phyloP scores from a whole-genome alignment of 2,113 vertebrate species.

The Ardeotis arabs region DNA sequence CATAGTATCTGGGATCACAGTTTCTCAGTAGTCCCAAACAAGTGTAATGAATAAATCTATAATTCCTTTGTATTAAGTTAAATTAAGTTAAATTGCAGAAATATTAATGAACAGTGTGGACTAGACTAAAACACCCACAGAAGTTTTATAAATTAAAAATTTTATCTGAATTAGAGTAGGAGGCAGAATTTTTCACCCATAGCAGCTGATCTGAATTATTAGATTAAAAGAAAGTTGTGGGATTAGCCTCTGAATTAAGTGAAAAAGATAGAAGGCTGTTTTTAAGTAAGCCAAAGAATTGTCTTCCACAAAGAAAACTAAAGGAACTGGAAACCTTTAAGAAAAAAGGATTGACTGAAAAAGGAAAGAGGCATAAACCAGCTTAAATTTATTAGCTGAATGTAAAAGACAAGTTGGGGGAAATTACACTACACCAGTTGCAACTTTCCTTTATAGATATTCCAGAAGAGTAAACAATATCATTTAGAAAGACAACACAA shows the following conservation, averaged over 20 bases:
- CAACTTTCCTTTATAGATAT: neutral
- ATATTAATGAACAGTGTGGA: neutral
- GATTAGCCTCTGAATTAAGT: neutral
- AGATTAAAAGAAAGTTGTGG: neutral
- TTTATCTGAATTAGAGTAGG: constrained; percentile 14
- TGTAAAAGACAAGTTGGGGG: neutral
- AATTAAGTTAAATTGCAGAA: constrained; percentile 9
- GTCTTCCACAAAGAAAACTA: neutral
- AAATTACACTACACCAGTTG: too few relatives aligned
- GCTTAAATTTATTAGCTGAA: neutral
- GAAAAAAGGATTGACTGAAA: neutral
- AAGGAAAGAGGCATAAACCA: neutral
- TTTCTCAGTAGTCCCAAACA: neutral
- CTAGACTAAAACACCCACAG: constrained; percentile 16
- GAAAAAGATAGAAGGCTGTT: neutral
- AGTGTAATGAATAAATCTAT: neutral
- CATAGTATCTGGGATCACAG: neutral
- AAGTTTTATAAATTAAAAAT: constrained; percentile 28
- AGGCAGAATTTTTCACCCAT: neutral
- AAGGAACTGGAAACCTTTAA: neutral
- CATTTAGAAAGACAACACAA: neutral
- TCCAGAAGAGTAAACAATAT: neutral
- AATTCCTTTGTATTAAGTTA: neutral
- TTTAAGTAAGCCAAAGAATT: neutral
- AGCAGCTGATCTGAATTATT: neutral